Evolutionary conservation across 2,797 vertebrate species (phyloP).

Genomic region (Stomatorhinus walkeri): DNA sequence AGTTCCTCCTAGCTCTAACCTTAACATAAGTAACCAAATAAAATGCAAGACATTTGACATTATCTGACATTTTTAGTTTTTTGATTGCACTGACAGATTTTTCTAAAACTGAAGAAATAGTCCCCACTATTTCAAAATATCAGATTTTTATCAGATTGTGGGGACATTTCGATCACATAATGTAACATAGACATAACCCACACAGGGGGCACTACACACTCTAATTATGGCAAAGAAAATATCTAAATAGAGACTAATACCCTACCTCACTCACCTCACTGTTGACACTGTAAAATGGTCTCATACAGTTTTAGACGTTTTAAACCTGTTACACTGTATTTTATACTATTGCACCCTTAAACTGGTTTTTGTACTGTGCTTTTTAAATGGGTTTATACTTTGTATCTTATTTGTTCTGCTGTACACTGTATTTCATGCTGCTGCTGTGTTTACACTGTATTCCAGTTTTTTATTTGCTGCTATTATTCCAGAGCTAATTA

Average conservation of each 20-base stretch:
- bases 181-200: not conserved
- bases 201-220: not conserved
- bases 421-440: no score
- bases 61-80: not conserved
- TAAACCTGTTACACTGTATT: no score
- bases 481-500: not conserved
- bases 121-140: not conserved
- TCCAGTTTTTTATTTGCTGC: not conserved
- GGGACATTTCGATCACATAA: not conserved
- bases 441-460: not conserved
- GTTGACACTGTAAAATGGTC: not conserved
- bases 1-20: not conserved
- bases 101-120: not conserved
- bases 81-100: not conserved
- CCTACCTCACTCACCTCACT: not conserved
- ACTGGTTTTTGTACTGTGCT: no score
- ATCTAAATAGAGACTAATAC: not conserved
- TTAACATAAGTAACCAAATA: not conserved
- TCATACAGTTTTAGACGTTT: not conserved
- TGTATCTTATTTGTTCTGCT: no score
- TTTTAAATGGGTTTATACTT: no score
- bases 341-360: no score
- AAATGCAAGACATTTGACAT: not conserved
- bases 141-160: not conserved
- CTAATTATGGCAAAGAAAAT: not conserved